Evolutionary conservation across 2,797 vertebrate genomes (phyloP).

Genomic region (Rhinophrynus dorsalis): DNA sequence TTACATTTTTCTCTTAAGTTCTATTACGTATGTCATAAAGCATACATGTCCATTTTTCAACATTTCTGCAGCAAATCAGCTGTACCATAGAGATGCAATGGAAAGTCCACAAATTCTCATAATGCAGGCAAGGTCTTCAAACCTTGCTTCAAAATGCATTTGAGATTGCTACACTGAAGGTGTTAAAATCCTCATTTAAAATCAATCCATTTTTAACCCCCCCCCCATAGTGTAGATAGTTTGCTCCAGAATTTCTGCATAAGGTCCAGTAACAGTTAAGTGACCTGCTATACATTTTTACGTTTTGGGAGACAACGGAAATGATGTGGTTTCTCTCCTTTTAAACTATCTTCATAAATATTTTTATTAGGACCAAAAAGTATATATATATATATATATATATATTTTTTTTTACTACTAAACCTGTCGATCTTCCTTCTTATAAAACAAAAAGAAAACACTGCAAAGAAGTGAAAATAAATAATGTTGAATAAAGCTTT

Average conservation of each 20-base stretch:
- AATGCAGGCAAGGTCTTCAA: neutral
- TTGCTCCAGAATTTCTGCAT: neutral
- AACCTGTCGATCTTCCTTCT: too few relatives aligned
- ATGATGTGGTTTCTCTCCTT: too few relatives aligned
- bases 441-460: too few relatives aligned
- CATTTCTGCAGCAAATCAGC: neutral
- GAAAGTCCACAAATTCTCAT: neutral
- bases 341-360: too few relatives aligned
- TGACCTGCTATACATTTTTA: too few relatives aligned
- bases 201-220: neutral
- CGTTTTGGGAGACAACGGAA: too few relatives aligned
- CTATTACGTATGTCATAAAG: neutral
- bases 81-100: neutral
- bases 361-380: too few relatives aligned
- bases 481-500: too few relatives aligned
- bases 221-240: neutral
- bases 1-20: conserved; percentile 36
- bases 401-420: too few relatives aligned
- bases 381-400: too few relatives aligned
- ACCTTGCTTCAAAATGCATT: neutral
- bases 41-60: neutral
- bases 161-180: neutral
- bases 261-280: too few relatives aligned
- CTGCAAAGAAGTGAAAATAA: too few relatives aligned
- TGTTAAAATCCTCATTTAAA: neutral